A percentile compares a stretch with the other conserved stretches of the same genome.
Conservation (phyloP, 2,113 vertebrate genomes). For the Lophura nycthemera region DNA sequence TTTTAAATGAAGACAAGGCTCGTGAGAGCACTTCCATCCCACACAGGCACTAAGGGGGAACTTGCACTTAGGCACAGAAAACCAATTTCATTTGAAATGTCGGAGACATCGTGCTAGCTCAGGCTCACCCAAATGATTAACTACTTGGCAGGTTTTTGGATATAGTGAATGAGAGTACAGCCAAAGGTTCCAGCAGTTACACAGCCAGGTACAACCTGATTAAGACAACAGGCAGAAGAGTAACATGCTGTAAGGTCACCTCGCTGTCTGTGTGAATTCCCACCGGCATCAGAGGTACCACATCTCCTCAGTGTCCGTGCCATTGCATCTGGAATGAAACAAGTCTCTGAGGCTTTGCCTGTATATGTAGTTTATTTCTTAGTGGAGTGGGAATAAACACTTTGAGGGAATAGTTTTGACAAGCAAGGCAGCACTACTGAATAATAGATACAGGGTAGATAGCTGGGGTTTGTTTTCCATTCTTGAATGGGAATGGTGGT, state of each 20-base stretch:
- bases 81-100: neutral
- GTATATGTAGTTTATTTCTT: neutral
- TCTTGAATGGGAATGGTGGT: neutral
- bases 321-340: neutral
- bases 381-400: neutral
- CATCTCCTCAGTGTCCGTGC: fast-evolving
- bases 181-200: neutral
- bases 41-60: neutral
- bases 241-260: neutral
- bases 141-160: neutral
- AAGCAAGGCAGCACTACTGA: neutral
- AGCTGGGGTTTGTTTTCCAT: neutral
- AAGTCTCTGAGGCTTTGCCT: neutral
- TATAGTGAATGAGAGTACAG: neutral
- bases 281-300: neutral
- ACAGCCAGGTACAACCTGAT: neutral
- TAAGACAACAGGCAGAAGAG: neutral
- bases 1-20: neutral
- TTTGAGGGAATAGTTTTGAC: neutral
- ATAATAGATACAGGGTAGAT: neutral
- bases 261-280: neutral
- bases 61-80: neutral
- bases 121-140: neutral
- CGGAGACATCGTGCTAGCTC: neutral
- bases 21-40: neutral